Evolutionary conservation across 2,113 vertebrate genomes (phyloP).

Genomic region (Solea solea): DNA sequence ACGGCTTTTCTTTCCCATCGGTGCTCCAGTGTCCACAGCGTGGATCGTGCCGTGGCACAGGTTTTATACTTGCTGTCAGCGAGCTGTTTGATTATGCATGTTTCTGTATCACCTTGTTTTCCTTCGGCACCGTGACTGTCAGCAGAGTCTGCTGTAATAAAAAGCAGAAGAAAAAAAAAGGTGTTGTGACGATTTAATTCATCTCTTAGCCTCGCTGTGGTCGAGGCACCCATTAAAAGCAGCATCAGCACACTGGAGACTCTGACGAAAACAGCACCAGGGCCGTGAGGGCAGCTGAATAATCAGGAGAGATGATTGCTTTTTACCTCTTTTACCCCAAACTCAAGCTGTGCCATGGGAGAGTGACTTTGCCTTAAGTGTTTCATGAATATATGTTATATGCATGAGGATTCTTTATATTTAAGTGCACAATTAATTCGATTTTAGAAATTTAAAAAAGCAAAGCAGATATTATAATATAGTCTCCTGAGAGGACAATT

Average conservation of each 20-base stretch:
- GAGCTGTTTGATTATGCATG: constrained; percentile 12
- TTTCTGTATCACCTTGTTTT: constrained; percentile 35
- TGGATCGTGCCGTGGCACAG: constrained; percentile 30
- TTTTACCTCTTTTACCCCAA: constrained; percentile 15
- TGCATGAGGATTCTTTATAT: constrained; percentile 4
- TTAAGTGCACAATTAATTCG: not conserved
- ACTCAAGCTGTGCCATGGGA: not conserved
- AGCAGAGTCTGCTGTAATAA: constrained; percentile 1
- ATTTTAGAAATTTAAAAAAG: constrained; percentile 1
- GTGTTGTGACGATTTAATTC: constrained; percentile 33
- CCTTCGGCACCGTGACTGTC: constrained; percentile 25
- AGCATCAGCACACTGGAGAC: constrained; percentile 6
- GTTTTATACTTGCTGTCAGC: constrained; percentile 43
- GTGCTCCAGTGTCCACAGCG: constrained; percentile 8
- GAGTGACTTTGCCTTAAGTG: constrained; percentile 5
- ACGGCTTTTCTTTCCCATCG: constrained; percentile 8
- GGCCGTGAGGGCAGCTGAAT: constrained; percentile 1
- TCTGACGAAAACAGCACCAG: constrained; percentile 25
- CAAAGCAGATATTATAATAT: not conserved
- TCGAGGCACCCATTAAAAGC: constrained; percentile 28
- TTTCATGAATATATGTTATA: constrained; percentile 26
- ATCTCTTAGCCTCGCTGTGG: constrained; percentile 30
- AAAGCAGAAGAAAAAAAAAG: not conserved
- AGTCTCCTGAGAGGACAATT: constrained; percentile 12
- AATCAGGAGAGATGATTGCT: constrained; percentile 20